Evolutionary conservation across 1,140 invertebrate species (phyloP), one percentile per base, ranked within the genome.

Genomic region (Marisa cornuarietis): DNA sequence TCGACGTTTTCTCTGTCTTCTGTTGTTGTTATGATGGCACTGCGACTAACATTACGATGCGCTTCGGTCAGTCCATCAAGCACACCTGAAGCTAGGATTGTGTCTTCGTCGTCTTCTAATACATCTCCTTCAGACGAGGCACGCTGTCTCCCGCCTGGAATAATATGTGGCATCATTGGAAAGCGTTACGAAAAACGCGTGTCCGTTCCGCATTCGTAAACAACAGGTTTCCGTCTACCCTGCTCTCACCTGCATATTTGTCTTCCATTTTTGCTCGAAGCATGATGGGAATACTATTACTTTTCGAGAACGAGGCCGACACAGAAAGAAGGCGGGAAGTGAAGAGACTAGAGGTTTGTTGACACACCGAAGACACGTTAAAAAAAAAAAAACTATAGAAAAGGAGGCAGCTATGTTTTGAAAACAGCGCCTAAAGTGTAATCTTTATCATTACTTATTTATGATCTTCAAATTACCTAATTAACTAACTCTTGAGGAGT

Each of bases 51-150:
- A 78, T 87, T 80, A 66, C 81, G 81, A 75, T 84, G 84, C 24
- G 77, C 72, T 51, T 76, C 78, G 26, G 71, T 80, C 49, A 85
- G 74, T 77, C 80, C 66, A 72, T 68, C 63, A 58, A 61, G 69
- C 52, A 80, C 54, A 74, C 63, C 74, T 75, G 65, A 63, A 26
- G 73, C 76, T 42, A 68, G 66, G 68, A 74, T 82, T 80, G 31
- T 77, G 54, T 83, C 81, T 20, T 82, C 79, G 20, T 84, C 82
- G 66, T 86, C 84, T 42, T 88, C 86, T 69, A 87, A 79, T 61
- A 86, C 78, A 83, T 87, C 85, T 62, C 85, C 86, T 76, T 87
- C 87, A 69, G 87, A 87, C 71, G 84, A 84, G 63, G 87, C 82
- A 83, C 86, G 81, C 75, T 83, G 86, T 83, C 86, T 85, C 76